Evolutionary conservation across 2,113 vertebrate genomes (phyloP).

Genomic region (Saccopteryx leptura): DNA sequence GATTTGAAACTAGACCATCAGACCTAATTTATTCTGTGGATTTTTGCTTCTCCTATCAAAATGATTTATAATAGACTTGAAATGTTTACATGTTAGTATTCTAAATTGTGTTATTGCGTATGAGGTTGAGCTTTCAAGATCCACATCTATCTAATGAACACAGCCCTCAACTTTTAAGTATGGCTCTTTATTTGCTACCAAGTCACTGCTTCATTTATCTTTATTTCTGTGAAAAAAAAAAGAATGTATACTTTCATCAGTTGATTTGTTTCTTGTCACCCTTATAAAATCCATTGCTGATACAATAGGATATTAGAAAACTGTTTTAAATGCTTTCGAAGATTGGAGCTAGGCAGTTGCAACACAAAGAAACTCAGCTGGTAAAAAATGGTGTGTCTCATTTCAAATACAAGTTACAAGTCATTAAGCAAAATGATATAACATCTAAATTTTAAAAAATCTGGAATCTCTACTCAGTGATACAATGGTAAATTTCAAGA

Average conservation of each 20-base stretch:
- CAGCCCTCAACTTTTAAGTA: not conserved
- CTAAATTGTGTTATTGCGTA: slow-evolving; percentile 10
- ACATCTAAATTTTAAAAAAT: not conserved
- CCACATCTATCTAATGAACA: not conserved
- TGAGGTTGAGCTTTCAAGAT: slow-evolving; percentile 24
- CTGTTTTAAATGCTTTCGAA: slow-evolving; percentile 39
- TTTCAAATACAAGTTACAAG: slow-evolving; percentile 29
- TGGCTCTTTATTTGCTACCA: not conserved
- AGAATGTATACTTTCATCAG: not conserved
- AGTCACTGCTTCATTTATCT: not conserved
- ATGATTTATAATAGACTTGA: not conserved
- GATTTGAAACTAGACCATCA: not conserved
- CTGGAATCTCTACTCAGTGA: not conserved
- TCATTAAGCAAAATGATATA: slow-evolving; percentile 35
- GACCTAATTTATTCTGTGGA: not conserved
- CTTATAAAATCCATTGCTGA: not conserved
- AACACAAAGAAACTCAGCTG: not conserved
- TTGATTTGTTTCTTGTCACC: slow-evolving; percentile 28
- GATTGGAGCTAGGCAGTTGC: not conserved
- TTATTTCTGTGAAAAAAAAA: slow-evolving; percentile 41
- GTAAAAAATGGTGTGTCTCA: not conserved
- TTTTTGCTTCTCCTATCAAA: not conserved
- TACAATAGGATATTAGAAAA: slow-evolving; percentile 20
- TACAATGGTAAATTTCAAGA: slow-evolving; percentile 42
- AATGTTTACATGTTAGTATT: not conserved